These are phyloP conservation scores for Butorides virescens DNA, from an alignment of 2,113 vertebrate species.

Conservation along the genomic window DNA sequence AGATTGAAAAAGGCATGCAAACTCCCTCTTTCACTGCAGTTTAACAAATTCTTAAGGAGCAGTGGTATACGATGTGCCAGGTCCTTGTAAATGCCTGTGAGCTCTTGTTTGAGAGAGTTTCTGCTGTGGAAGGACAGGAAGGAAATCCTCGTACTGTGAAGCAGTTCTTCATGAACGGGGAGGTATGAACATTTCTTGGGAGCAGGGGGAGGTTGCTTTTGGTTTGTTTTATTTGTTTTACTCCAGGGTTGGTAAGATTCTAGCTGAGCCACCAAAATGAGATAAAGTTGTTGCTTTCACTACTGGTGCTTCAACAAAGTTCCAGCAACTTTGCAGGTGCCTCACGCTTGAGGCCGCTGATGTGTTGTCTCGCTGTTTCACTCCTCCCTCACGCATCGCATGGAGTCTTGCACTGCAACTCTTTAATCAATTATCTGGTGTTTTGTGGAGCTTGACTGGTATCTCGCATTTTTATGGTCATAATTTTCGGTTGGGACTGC, in stretches of 20 bases:
- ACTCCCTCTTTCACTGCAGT: not conserved
- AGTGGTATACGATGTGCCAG: not conserved
- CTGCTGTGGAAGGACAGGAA: not conserved
- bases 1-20: not conserved
- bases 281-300: not conserved
- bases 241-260: not conserved
- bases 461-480: not conserved
- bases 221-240: not conserved
- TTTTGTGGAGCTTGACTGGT: not conserved
- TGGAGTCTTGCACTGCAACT: not conserved
- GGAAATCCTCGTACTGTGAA: not conserved
- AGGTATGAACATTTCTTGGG: not conserved
- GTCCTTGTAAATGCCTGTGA: not conserved
- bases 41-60: not conserved
- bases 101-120: not conserved
- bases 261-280: not conserved
- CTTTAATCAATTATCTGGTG: not conserved
- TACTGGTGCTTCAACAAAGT: not conserved
- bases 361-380: not conserved
- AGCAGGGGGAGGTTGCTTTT: not conserved
- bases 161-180: not conserved
- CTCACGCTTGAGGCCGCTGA: not conserved
- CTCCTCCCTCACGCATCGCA: accelerated
- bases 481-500: not conserved
- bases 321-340: not conserved